These are phyloP conservation scores for Amphimallon solstitiale DNA, from an alignment of 2,888 invertebrate genomes.

Conservation along the genomic window DNA sequence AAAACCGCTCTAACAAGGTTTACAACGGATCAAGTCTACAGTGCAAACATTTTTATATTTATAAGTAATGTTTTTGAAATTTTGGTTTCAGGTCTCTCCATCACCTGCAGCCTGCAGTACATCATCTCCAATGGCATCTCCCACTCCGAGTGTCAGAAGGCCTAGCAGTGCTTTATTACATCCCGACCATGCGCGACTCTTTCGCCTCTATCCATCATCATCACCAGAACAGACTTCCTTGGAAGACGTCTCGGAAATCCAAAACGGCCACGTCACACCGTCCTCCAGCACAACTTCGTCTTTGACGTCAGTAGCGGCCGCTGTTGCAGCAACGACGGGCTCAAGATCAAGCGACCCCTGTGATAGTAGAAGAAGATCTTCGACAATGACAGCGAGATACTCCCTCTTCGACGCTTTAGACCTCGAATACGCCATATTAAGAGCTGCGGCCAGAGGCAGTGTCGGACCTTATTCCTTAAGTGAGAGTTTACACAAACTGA, in stretches of 20 bases:
- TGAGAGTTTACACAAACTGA: constrained; percentile 77
- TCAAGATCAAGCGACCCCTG: constrained; percentile 59
- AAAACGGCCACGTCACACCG: constrained; percentile 57
- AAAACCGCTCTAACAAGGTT: too few relatives aligned
- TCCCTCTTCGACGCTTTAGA: constrained; percentile 78
- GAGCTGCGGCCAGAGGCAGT: constrained; percentile 76
- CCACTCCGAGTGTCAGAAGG: constrained; percentile 63
- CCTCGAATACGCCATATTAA: constrained; percentile 74
- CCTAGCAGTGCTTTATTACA: constrained; percentile 72
- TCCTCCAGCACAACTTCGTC: constrained; percentile 68
- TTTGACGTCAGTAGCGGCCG: constrained; percentile 67
- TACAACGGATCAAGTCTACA: too few relatives aligned
- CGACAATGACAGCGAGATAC: constrained; percentile 71
- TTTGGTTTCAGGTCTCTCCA: constrained; percentile 65
- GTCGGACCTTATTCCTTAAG: constrained; percentile 78
- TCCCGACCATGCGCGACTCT: constrained; percentile 76
- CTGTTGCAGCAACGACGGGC: constrained; percentile 53
- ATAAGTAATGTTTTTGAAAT: too few relatives aligned
- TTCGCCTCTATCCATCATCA: constrained; percentile 62
- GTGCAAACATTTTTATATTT: too few relatives aligned
- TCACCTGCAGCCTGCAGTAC: constrained; percentile 62
- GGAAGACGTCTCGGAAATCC: constrained; percentile 62
- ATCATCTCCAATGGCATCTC: constrained; percentile 55
- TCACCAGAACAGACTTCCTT: constrained; percentile 63
- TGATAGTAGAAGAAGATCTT: constrained; percentile 67